Evolutionary conservation across 2,113 vertebrate genomes (phyloP).

Genomic region (Pteronura brasiliensis): DNA sequence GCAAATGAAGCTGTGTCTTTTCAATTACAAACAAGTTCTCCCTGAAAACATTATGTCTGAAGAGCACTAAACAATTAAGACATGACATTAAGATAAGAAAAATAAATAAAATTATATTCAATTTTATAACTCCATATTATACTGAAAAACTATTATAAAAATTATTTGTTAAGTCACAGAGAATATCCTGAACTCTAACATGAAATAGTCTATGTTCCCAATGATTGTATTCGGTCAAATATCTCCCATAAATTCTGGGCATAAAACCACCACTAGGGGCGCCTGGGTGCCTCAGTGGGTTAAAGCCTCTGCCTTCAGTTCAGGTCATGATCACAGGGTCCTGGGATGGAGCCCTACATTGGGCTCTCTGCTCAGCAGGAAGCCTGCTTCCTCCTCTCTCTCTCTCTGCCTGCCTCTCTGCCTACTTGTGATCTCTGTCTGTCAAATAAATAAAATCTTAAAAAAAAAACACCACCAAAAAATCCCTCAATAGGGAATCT

Average conservation of each 20-base stretch:
- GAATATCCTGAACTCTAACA: neutral
- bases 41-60: neutral
- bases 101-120: neutral
- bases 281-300: too few species aligned
- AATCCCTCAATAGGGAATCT: neutral
- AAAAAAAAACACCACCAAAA: neutral
- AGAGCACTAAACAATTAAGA: neutral
- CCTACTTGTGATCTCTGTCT: too few species aligned
- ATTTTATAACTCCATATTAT: neutral
- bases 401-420: too few species aligned
- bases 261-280: neutral
- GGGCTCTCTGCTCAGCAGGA: too few species aligned
- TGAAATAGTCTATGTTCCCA: neutral
- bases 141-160: neutral
- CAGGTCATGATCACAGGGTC: too few species aligned
- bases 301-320: too few species aligned
- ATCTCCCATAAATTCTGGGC: neutral
- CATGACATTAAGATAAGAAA: slow-evolving; percentile 17
- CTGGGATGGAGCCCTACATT: too few species aligned
- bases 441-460: too few species aligned
- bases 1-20: neutral
- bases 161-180: neutral
- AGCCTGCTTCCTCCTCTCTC: too few species aligned
- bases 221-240: neutral
- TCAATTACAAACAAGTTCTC: neutral